Conservation (phyloP, 2,797 vertebrate species). For the Scarus forsteni region DNA sequence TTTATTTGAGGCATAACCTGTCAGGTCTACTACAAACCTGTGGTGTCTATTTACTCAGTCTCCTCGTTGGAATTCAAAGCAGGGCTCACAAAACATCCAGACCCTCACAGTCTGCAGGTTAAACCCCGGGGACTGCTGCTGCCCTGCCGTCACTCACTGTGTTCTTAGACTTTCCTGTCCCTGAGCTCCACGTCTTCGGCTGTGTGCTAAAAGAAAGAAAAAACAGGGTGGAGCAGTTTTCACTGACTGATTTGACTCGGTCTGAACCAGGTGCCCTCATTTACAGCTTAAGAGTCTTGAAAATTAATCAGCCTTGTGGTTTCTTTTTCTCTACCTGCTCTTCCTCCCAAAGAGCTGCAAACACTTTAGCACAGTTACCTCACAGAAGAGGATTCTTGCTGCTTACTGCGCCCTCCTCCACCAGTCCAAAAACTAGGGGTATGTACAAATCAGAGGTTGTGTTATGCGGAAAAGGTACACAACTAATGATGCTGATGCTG, state of each 20-base stretch:
- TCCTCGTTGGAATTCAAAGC: conserved; percentile 40
- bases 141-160: conserved; percentile 34
- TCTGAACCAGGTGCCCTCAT: conserved; percentile 8
- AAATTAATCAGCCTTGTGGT: no score
- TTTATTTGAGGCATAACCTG: neutral
- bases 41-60: neutral
- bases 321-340: neutral
- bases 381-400: no score
- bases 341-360: neutral
- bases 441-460: no score
- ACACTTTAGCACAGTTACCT: no score
- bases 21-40: neutral
- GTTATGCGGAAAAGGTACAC: no score
- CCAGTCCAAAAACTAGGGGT: no score
- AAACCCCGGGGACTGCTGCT: conserved; percentile 37
- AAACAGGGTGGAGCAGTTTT: conserved; percentile 9
- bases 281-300: neutral
- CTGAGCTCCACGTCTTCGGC: conserved; percentile 18
- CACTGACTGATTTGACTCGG: conserved; percentile 14
- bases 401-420: no score
- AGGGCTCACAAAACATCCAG: conserved; percentile 15
- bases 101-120: conserved; percentile 32
- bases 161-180: conserved; percentile 47
- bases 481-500: no score
- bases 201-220: conserved; percentile 20